Evolutionary conservation across 2,113 vertebrate species (phyloP), one percentile per base, ranked within the genome.

Genomic region (Rissa tridactyla): DNA sequence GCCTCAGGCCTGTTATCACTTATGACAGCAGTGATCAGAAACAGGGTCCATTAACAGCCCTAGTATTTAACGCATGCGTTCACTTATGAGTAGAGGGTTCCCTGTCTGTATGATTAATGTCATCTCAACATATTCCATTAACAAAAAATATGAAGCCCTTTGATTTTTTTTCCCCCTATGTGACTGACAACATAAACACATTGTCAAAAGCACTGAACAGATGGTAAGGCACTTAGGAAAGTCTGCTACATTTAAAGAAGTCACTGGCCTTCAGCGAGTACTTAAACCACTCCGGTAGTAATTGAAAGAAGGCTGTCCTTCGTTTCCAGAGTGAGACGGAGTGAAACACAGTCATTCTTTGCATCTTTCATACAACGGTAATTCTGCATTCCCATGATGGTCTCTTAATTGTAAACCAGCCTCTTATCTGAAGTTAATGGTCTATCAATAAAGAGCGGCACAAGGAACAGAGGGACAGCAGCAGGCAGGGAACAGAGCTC

Each of bases 191-290:
- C 49, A 92, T 91, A 95, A 97, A 96, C 91, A 95, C 30, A 1
- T 82, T 89, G 89, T 85, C 86, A 89, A 81, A 91, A 78, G 80
- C 57, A 92, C 17, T 51, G 91, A 95, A 82, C 81, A 94, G 77
- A 96, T 94, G 81, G 77, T 82, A 84, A 96, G 40, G 65, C 58
- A 79, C 86, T 97, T 95, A 85, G 57, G 57, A 91, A 91, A 94
- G 30, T 68, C 82, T 92, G 77, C 61, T 95, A 19, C 38, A 29
- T 93, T 64, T 76, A 82, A 84, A 86, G 86, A 94, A 96, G 57
- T 82, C 78, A 46, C 82, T 64, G 78, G 75, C 49, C 94, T 93
- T 92, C 77, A 72, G 65, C 1, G 0, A 86, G 47, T 75, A 26
- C 57, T 91, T 88, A 78, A 93, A 88, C 61, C 27, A 66, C 7